Conservation (phyloP, 2,888 invertebrate species). For the Plebejus melissa region DNA sequence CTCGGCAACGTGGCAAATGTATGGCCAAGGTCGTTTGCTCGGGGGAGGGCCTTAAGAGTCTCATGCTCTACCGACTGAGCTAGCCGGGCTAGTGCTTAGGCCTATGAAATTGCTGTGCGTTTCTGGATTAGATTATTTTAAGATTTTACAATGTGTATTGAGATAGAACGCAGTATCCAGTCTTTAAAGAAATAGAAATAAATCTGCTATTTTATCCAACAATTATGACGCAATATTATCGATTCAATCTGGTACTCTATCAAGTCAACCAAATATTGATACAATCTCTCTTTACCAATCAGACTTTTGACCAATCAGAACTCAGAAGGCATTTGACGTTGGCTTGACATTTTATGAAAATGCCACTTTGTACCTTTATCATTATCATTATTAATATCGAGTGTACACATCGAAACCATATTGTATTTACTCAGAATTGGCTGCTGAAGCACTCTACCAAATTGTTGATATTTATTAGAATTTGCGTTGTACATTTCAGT, state of each 20-base stretch:
- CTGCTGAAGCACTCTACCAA: not conserved
- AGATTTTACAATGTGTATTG: not conserved
- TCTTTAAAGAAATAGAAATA: not conserved
- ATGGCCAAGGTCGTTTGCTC: too few relatives aligned
- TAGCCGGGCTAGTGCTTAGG: constrained; percentile 60
- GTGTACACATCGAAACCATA: not conserved
- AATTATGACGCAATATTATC: too few relatives aligned
- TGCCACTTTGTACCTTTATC: too few relatives aligned
- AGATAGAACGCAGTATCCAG: not conserved
- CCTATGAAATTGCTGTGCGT: rapidly evolving
- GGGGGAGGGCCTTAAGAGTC: constrained; percentile 41
- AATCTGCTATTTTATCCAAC: too few relatives aligned
- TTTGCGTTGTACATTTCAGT: constrained; percentile 47
- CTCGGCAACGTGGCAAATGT: too few relatives aligned
- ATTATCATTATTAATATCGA: too few relatives aligned
- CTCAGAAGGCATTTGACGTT: too few relatives aligned
- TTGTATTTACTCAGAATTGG: not conserved
- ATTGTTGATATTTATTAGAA: constrained; percentile 40
- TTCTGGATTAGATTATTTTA: not conserved
- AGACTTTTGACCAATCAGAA: too few relatives aligned
- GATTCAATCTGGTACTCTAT: too few relatives aligned
- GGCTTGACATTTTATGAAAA: too few relatives aligned
- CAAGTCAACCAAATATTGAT: too few relatives aligned
- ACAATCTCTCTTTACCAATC: too few relatives aligned
- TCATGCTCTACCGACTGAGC: constrained; percentile 81